Evolutionary conservation across 2,888 invertebrate species (phyloP).

Genomic region (Agrochola macilenta): DNA sequence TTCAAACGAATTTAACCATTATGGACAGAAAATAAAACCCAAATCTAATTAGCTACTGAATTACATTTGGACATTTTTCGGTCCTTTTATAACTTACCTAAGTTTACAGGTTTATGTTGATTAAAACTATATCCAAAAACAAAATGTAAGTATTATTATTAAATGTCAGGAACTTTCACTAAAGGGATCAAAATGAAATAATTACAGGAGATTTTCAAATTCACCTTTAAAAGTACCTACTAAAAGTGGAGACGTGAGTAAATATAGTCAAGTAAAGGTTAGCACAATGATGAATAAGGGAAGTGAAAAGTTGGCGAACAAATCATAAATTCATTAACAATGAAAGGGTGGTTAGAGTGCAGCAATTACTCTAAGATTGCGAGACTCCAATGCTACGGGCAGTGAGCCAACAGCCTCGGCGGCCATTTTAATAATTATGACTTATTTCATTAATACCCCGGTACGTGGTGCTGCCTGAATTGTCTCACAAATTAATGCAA

Average conservation of each 20-base stretch:
- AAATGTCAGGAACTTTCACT: not conserved
- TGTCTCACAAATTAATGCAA: conserved; percentile 64
- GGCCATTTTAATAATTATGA: conserved; percentile 83
- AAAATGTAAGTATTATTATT: no score
- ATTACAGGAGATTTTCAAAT: not conserved
- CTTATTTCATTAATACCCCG: conserved; percentile 77
- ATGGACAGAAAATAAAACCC: not conserved
- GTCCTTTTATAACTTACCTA: not conserved
- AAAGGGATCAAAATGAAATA: not conserved
- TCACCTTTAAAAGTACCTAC: not conserved
- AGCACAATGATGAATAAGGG: conserved; percentile 35
- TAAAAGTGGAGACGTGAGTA: not conserved
- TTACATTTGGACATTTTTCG: not conserved
- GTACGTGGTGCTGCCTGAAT: conserved; percentile 62
- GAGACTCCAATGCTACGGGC: conserved; percentile 80
- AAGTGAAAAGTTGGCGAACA: conserved; percentile 80
- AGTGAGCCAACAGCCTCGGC: conserved; percentile 80
- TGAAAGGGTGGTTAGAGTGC: conserved; percentile 77
- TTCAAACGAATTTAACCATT: not conserved
- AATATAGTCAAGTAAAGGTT: conserved; percentile 15
- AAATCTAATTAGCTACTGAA: not conserved
- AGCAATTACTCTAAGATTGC: conserved; percentile 84
- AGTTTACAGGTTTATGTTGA: not conserved
- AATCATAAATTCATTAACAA: conserved; percentile 88
- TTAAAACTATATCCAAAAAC: not conserved